Percentiles rank a stretch among this genome's conserved stretches.
Conservation (phyloP, 2,888 invertebrate genomes). For the Agriopis leucophaearia region DNA sequence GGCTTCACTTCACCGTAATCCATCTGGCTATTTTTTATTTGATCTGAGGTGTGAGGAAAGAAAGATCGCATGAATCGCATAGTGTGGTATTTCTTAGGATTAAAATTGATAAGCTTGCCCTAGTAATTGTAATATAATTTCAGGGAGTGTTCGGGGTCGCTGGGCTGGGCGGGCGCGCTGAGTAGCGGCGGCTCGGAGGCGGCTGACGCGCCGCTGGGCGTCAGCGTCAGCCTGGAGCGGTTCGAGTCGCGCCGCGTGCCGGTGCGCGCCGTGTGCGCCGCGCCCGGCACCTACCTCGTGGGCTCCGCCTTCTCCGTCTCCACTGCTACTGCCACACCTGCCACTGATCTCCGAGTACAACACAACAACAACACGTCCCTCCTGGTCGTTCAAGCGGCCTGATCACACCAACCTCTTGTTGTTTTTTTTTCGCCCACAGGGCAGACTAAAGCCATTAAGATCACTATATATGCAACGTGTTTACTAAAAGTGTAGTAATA, state of each 20-base stretch:
- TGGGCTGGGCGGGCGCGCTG: slow-evolving; percentile 81
- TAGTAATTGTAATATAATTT: slow-evolving; percentile 40
- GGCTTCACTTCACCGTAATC: too few species aligned
- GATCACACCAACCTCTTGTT: slow-evolving; percentile 24
- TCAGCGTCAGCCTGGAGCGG: slow-evolving; percentile 77
- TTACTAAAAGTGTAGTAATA: too few species aligned
- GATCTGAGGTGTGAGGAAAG: too few species aligned
- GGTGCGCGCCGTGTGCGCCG: slow-evolving; percentile 87
- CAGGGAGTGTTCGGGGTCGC: slow-evolving; percentile 69
- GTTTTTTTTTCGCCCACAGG: too few species aligned
- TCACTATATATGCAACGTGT: too few species aligned
- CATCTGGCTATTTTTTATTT: too few species aligned
- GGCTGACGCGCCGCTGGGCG: slow-evolving; percentile 70
- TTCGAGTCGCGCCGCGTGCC: slow-evolving; percentile 84
- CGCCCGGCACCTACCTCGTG: slow-evolving; percentile 89
- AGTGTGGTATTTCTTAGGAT: too few species aligned
- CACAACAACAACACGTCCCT: slow-evolving; percentile 71
- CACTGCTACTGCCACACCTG: slow-evolving; percentile 48
- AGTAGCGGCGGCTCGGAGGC: slow-evolving; percentile 69
- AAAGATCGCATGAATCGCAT: too few species aligned
- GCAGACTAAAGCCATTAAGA: too few species aligned
- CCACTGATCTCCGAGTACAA: slow-evolving; percentile 51
- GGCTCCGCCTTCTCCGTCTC: slow-evolving; percentile 86
- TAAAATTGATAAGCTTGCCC: too few species aligned
- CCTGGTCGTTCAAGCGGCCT: slow-evolving; percentile 68